Conservation (phyloP, 2,888 invertebrate species). For the Omphaloscelis lunosa region DNA sequence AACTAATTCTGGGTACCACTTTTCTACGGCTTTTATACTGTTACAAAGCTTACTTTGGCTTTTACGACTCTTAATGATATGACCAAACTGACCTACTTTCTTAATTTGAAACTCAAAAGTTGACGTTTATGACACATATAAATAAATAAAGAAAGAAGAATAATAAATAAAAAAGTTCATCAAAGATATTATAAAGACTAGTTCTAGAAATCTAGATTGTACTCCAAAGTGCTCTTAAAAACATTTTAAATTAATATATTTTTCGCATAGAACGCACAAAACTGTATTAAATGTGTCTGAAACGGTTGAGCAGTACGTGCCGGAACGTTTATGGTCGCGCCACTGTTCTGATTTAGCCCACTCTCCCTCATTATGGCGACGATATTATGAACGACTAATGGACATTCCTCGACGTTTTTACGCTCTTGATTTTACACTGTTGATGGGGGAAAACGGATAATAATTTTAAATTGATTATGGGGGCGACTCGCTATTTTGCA, state of each 20-base stretch:
- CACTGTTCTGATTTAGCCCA: slow-evolving; percentile 78
- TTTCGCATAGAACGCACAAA: slow-evolving; percentile 44
- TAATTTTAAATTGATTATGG: slow-evolving; percentile 78
- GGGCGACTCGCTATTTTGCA: slow-evolving; percentile 57
- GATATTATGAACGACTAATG: slow-evolving; percentile 84
- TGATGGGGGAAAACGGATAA: slow-evolving; percentile 77
- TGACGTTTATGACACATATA: background rate
- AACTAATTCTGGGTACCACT: background rate
- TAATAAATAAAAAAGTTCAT: background rate
- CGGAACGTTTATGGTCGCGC: slow-evolving; percentile 75
- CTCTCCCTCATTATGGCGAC: slow-evolving; percentile 82
- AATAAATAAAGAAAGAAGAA: background rate
- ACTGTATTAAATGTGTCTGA: slow-evolving; percentile 62
- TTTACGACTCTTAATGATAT: background rate
- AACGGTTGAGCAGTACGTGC: slow-evolving; percentile 76
- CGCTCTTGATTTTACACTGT: slow-evolving; percentile 79
- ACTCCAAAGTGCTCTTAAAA: slow-evolving; percentile 1
- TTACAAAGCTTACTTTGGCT: background rate
- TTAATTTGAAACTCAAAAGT: background rate
- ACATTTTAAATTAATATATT: slow-evolving; percentile 53
- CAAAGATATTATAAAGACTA: background rate
- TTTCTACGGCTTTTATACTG: background rate
- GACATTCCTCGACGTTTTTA: slow-evolving; percentile 81
- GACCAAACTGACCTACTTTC: slow-evolving; percentile 13
- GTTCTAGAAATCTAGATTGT: slow-evolving; percentile 10